Base-by-base conservation (phyloP, 1,140 invertebrate species). In the Trypoxylus dichotomus region DNA sequence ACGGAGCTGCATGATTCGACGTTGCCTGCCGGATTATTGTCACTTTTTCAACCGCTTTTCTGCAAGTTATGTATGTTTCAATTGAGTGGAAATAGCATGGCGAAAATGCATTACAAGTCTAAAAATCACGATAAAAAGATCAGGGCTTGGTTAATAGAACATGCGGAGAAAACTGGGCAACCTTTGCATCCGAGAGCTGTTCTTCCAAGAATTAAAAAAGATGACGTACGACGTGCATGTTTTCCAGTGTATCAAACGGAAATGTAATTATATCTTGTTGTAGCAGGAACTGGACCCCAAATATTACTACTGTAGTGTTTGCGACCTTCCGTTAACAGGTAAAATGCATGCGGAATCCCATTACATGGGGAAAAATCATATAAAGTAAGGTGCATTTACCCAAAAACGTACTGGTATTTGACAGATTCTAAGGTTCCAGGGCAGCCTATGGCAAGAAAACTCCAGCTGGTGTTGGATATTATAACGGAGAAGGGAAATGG, bases 91-190 rank as follows among this genome's bases (percentile, higher is more conserved):
- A 83, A 84, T 73, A 83, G 83, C 42, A 85, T 83, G 25, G 87
- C 87, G 3, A 86, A 86, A 76, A 80, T 87, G 58, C 87, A 88
- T 74, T 88, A 88, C 76, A 84, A 86, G 76, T 87, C 87, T 0
- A 88, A 87, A 76, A 84, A 85, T 24, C 87, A 88, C 77, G 86
- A 87, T 75, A 87, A 87, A 43, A 86, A 87, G 71, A 84, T 88
- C 15, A 82, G 83, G 71, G 85, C 83, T 29, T 88, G 84, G 83
- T 78, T 88, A 41, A 81, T 84, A 3, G 84, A 83, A 71, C 73
- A 86, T 83, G 19, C 81, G 77, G 75, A 79, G 81, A 80, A 78
- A 78, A 81, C 86, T 79, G 75, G 83, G 74, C 24, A 81, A 82
- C 37, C 87, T 79, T 75, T 86, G 81, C 72, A 80, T 83, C 80